These are phyloP conservation scores for Blera fallax DNA, from an alignment of 2,888 invertebrate genomes.

Conservation along the genomic window DNA sequence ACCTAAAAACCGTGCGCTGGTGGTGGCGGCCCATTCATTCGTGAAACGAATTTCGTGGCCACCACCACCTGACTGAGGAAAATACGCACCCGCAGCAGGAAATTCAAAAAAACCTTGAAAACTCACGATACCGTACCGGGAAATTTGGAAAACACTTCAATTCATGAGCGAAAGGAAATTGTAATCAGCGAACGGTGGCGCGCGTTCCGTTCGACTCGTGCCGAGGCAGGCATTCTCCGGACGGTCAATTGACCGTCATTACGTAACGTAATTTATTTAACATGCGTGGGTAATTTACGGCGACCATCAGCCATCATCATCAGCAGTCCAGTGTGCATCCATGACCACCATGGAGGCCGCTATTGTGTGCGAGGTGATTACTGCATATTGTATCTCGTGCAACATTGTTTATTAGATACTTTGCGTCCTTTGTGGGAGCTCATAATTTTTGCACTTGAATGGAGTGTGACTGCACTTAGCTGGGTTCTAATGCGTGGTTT, in stretches of 20 bases:
- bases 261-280: constrained; percentile 47
- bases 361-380: constrained; percentile 5
- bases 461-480: neutral
- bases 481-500: neutral
- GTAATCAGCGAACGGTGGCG: constrained; percentile 23
- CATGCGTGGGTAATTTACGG: constrained; percentile 51
- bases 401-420: constrained; percentile 37
- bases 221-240: constrained; percentile 7
- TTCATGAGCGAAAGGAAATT: constrained; percentile 24
- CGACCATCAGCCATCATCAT: constrained; percentile 14
- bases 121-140: neutral
- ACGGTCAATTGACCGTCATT: constrained; percentile 48
- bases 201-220: constrained; percentile 29
- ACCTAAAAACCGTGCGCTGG: neutral
- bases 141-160: constrained; percentile 15
- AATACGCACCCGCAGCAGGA: constrained; percentile 55
- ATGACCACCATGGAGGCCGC: constrained; percentile 17
- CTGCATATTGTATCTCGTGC: constrained; percentile 5
- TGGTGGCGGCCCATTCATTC: neutral
- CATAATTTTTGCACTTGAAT: constrained; percentile 49
- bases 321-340: neutral
- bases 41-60: constrained; percentile 30
- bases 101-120: constrained; percentile 7
- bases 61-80: constrained; percentile 22
- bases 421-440: constrained; percentile 10